Evolutionary conservation across 2,113 vertebrate genomes (phyloP).

Genomic region (Colistium nudipinnis): DNA sequence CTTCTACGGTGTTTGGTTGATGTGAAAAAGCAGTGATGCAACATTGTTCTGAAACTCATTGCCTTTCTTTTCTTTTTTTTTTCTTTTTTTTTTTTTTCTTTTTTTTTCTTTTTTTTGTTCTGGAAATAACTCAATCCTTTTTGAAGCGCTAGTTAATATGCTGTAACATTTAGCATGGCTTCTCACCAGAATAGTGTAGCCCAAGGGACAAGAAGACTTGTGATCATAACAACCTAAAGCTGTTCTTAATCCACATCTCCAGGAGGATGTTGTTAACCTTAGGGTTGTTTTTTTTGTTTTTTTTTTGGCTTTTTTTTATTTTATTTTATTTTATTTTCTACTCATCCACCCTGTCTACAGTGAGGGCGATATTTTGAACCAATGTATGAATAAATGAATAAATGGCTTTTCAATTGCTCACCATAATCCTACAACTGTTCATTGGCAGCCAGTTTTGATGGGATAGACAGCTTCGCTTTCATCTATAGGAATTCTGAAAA

Average conservation of each 20-base stretch:
- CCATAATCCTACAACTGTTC: slow-evolving; percentile 88
- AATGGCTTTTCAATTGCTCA: slow-evolving; percentile 93
- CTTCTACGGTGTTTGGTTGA: slow-evolving; percentile 94
- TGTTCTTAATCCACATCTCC: slow-evolving; percentile 87
- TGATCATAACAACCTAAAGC: slow-evolving; percentile 85
- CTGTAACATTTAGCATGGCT: slow-evolving; percentile 99
- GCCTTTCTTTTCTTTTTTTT: slow-evolving; percentile 88
- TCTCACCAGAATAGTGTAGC: slow-evolving; percentile 97
- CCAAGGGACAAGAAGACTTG: slow-evolving; percentile 82
- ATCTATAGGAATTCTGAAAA: slow-evolving; percentile 91
- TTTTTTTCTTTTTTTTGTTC: slow-evolving; percentile 87
- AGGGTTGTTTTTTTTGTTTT: slow-evolving; percentile 69
- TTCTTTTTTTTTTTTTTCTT: slow-evolving; percentile 83
- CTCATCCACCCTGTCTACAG: slow-evolving; percentile 86
- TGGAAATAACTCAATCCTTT: slow-evolving; percentile 92
- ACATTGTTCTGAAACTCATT: slow-evolving; percentile 96
- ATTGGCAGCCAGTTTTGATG: slow-evolving; percentile 90
- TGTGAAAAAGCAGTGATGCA: slow-evolving; percentile 97
- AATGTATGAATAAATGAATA: slow-evolving; percentile 87
- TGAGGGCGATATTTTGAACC: slow-evolving; percentile 86
- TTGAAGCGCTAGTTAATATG: slow-evolving; percentile 94
- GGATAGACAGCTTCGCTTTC: slow-evolving; percentile 90
- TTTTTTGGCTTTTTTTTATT: slow-evolving; percentile 64
- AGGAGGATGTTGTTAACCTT: slow-evolving; percentile 68
- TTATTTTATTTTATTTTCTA: slow-evolving; percentile 58